Evolutionary conservation across 2,797 vertebrate genomes (phyloP).

Genomic region (Microhierax caerulescens): DNA sequence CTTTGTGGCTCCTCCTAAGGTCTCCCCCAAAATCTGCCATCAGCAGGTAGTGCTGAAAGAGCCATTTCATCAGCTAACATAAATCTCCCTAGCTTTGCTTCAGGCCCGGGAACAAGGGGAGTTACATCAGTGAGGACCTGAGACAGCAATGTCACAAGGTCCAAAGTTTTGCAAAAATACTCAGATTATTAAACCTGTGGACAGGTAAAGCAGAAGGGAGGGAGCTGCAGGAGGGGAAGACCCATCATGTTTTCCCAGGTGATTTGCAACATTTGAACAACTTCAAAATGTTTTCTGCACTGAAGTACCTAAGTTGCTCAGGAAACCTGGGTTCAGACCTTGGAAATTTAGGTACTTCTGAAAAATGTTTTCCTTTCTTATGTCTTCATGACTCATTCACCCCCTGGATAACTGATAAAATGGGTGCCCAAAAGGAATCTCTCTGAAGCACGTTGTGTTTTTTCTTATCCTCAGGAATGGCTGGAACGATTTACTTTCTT

Average conservation of each 20-base stretch:
- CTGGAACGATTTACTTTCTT: constrained; percentile 97
- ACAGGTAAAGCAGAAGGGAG: background rate
- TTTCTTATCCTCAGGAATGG: constrained; percentile 85
- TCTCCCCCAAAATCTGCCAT: background rate
- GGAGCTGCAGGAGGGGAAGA: background rate
- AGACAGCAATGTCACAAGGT: background rate
- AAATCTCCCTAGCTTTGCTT: background rate
- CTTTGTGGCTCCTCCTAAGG: background rate
- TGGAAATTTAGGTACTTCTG: background rate
- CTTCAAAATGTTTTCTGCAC: background rate
- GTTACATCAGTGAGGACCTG: background rate
- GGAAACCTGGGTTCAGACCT: background rate
- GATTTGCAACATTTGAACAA: background rate
- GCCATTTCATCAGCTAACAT: background rate
- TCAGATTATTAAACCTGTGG: background rate
- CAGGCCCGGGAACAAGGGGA: background rate
- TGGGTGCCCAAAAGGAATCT: background rate
- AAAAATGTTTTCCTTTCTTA: background rate
- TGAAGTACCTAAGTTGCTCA: background rate
- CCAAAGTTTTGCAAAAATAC: background rate
- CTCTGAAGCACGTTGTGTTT: background rate
- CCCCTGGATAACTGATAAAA: background rate
- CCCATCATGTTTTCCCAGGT: background rate
- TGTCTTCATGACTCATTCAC: background rate
- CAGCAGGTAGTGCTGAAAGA: background rate